A percentile compares a stretch with the other conserved stretches of the same genome.
phyloP scores from a whole-genome alignment of 2,797 vertebrate genomes.

The Ceryle rudis region DNA sequence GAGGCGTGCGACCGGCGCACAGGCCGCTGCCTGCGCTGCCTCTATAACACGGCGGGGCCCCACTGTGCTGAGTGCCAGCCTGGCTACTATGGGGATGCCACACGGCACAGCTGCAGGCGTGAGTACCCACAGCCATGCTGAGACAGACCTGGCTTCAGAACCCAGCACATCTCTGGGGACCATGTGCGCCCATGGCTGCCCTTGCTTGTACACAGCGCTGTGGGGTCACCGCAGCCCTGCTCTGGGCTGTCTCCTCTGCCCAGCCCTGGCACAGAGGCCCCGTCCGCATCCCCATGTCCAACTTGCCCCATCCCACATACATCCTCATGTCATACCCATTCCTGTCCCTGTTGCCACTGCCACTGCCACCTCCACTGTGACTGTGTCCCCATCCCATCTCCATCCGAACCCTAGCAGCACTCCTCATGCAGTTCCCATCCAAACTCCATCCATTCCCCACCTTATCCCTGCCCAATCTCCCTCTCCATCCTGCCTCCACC shows the following conservation, averaged over 20 bases:
- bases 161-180: accelerated
- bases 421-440: background rate
- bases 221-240: background rate
- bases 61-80: slow-evolving; percentile 87
- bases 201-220: background rate
- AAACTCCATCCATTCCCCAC: background rate
- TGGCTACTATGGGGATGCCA: slow-evolving; percentile 90
- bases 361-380: background rate
- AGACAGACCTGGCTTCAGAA: background rate
- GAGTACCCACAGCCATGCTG: slow-evolving; percentile 47
- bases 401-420: background rate
- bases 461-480: background rate
- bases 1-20: slow-evolving; percentile 86
- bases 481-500: background rate
- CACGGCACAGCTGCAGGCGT: slow-evolving; percentile 91
- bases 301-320: background rate
- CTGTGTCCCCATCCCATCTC: background rate
- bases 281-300: background rate
- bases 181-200: accelerated
- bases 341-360: background rate
- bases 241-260: background rate
- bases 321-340: background rate
- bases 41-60: slow-evolving; percentile 91
- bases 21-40: slow-evolving; percentile 90
- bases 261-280: background rate